Evolutionary conservation across 2,113 vertebrate genomes (phyloP), one percentile per base, ranked within the genome.

Genomic region (Malurus elegans): DNA sequence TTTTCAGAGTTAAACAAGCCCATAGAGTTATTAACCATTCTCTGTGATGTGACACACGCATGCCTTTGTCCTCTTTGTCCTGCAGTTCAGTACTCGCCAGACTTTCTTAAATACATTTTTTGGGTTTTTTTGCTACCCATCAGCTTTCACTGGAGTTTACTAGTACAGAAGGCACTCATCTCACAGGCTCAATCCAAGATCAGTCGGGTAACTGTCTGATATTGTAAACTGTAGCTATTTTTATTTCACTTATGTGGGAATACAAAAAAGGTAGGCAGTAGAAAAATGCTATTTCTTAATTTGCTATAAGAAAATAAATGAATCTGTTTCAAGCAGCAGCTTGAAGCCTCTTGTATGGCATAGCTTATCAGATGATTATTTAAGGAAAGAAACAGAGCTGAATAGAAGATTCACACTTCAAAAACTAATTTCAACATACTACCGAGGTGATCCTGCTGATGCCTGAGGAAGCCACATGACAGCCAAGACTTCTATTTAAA

Each of bases 161-260:
- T 36, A 58, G 44, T 32, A 93, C 19, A 80, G 51, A 92, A 69
- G 83, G 62, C 89, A 88, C 89, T 95, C 95, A 95, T 92, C 85
- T 94, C 94, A 92, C 81, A 91, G 79, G 82, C 34, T 97, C 80
- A 90, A 95, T 93, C 90, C 92, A 92, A 70, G 75, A 66, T 88
- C 72, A 64, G 57, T 34, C 57, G 51, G 51, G 42, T 70, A 73
- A 80, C 70, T 3, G 47, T 83, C 90, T 31, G n/a, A 80, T 66
- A 62, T 4, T 76, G 66, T 65, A 50, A 95, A 88, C 34, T 70
- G 38, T 7, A 91, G 42, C 74, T 90, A 85, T 78, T 90, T 94
- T 89, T 60, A 91, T 67, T 75, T 91, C 65, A 56, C 36, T 81
- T 65, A 34, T 21, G 24, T 26, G 85, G 88, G 23, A 88, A 76